Base-by-base conservation (phyloP, 1,140 invertebrate genomes). In the Macrobrachium rosenbergii region DNA sequence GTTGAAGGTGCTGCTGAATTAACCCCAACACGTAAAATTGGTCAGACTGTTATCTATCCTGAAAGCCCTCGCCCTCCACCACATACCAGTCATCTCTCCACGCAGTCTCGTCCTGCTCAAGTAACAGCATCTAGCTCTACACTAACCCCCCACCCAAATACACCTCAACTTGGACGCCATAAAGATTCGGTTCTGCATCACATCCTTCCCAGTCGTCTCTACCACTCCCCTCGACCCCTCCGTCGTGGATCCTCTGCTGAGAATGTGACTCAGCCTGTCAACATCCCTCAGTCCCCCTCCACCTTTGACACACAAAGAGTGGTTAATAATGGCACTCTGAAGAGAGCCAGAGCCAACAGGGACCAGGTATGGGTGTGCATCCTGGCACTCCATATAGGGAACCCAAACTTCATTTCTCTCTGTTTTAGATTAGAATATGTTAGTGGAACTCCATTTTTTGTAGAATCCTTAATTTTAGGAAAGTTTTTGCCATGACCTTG, bases 241-340 rank as follows among this genome's bases (percentile, higher is more conserved):
- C 78, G 89, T 37, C 80, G 85, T 59, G 89, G 89, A 37, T 89
- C 89, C 60, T 89, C 89, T 52, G 87, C 89, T 43, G 89, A 88
- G 72, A 87, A 80, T 58, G 85, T 87, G 58, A 63, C 78, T 75
- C 77, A 87, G 67, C 78, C 64, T 43, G 80, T 62, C 87, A 77
- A 78, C 83, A 84, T 62, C 67, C 62, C 85, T 84, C 28, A 69
- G 64, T 82, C 73, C 62, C 75, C 73, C 37, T 79, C 79, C 69
- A 87, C 69, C 82, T 83, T 79, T 84, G 62, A 80, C 72, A 79
- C 86, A 67, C 76, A 87, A 77, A 87, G 64, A 79, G 85, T 87
- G 45, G 85, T 82, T 52, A 81, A 81, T 87, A 87, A 87, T 81
- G 85, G 85, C 85, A 87, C 85, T 87, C 63, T 87, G 85, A 87